Evolutionary conservation across 2,888 invertebrate species (phyloP).

Genomic region (Chloromyia formosa): DNA sequence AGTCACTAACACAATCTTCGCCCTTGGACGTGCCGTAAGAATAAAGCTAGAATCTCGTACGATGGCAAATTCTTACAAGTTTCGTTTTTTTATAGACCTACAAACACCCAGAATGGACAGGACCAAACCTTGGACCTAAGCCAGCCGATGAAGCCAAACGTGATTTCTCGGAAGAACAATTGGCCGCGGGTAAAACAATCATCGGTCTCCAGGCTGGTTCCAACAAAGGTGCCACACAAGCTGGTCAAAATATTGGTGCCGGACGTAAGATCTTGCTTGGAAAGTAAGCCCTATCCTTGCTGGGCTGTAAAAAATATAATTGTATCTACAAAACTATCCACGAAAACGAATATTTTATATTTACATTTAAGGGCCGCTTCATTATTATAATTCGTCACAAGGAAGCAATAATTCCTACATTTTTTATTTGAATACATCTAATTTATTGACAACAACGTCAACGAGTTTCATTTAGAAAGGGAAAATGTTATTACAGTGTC

Average conservation of each 20-base stretch:
- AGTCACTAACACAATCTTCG: slow-evolving; percentile 85
- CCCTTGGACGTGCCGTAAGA: slow-evolving; percentile 83
- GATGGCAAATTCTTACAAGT: neutral
- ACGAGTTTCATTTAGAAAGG: neutral
- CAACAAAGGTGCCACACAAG: slow-evolving; percentile 95
- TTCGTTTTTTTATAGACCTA: slow-evolving; percentile 70
- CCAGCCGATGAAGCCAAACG: slow-evolving; percentile 94
- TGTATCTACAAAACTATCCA: no score
- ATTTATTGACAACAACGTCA: slow-evolving; percentile 1
- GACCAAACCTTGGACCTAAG: slow-evolving; percentile 93
- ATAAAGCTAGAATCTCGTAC: slow-evolving; percentile 25
- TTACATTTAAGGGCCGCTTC: slow-evolving; percentile 38
- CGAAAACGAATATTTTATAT: neutral
- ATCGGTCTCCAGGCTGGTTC: slow-evolving; percentile 95
- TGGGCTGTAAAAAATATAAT: no score
- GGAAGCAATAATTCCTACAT: neutral
- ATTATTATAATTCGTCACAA: slow-evolving; percentile 26
- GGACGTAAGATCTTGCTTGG: slow-evolving; percentile 90
- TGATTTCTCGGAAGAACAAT: slow-evolving; percentile 90
- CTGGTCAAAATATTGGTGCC: slow-evolving; percentile 90
- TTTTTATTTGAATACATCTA: slow-evolving; percentile 21
- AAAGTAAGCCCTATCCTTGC: slow-evolving; percentile 70
- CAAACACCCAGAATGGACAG: slow-evolving; percentile 83
- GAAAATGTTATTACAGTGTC: neutral
- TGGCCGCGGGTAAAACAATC: slow-evolving; percentile 87